phyloP scores from a whole-genome alignment of 2,888 invertebrate species.

The Spodoptera exigua region DNA sequence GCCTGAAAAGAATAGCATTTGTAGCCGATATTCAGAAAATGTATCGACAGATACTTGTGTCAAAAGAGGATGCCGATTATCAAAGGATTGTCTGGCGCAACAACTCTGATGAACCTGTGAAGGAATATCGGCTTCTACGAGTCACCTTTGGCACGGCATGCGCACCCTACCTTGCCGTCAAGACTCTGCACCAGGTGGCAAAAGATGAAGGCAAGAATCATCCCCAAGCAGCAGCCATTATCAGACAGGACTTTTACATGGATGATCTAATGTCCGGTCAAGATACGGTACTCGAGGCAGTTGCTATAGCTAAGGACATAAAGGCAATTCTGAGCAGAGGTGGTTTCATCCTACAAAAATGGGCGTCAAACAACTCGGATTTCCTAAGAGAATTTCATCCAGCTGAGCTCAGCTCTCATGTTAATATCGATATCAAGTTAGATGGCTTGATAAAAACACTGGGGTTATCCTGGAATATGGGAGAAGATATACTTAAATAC shows the following conservation, averaged over 20 bases:
- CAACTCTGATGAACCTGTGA: too few relatives aligned
- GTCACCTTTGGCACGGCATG: constrained; percentile 15
- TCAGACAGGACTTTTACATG: not conserved
- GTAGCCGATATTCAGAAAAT: constrained; percentile 6
- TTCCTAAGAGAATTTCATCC: constrained; percentile 14
- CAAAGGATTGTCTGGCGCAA: too few relatives aligned
- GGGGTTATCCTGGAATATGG: constrained; percentile 15
- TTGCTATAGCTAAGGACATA: not conserved
- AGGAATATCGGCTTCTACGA: too few relatives aligned
- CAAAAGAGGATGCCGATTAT: constrained; percentile 1
- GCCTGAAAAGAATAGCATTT: constrained; percentile 1
- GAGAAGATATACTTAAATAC: constrained; percentile 11
- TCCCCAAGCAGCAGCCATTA: not conserved
- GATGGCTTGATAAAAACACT: constrained; percentile 8
- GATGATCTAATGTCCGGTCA: constrained; percentile 5
- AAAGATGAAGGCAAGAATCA: not conserved
- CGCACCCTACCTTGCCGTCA: constrained; percentile 14
- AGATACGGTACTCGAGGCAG: not conserved
- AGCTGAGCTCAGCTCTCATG: constrained; percentile 7
- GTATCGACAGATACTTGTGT: constrained; percentile 1
- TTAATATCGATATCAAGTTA: constrained; percentile 6
- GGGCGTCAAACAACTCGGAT: constrained; percentile 9
- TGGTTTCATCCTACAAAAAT: constrained; percentile 16
- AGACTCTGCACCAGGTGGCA: constrained; percentile 9
- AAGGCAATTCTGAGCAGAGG: constrained; percentile 1